Conservation (phyloP, 2,888 invertebrate genomes). For the Lasiommata megera region DNA sequence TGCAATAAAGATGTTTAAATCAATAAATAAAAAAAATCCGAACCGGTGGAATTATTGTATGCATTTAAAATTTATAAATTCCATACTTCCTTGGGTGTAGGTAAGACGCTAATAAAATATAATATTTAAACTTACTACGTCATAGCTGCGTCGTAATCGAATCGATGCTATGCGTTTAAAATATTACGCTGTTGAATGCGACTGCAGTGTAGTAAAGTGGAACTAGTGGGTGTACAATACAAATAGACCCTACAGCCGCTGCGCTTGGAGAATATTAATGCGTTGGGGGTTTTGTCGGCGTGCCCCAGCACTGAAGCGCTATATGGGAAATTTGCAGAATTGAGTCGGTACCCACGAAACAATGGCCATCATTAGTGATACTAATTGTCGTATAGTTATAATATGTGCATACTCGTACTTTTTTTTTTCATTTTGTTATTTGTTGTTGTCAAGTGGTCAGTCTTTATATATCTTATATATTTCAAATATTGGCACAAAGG, state of each 20-base stretch:
- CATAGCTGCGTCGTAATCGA: not conserved
- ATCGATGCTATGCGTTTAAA: not conserved
- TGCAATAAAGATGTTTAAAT: no score
- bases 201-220: conserved; percentile 4
- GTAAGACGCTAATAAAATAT: no score
- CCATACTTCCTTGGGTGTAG: no score
- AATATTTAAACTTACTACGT: no score
- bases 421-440: no score
- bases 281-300: not conserved
- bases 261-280: conserved; percentile 7
- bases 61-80: no score
- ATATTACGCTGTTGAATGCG: not conserved
- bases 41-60: no score
- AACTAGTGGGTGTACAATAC: not conserved
- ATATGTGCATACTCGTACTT: not conserved
- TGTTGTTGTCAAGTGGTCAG: no score
- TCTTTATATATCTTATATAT: no score
- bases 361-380: not conserved
- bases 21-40: no score
- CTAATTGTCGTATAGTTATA: not conserved
- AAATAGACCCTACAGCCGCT: not conserved
- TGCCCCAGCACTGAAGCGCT: not conserved
- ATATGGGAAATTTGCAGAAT: not conserved
- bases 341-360: not conserved
- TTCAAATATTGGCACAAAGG: not conserved